Evolutionary conservation across 2,888 invertebrate genomes (phyloP).

Genomic region (Macrophya annulata): DNA sequence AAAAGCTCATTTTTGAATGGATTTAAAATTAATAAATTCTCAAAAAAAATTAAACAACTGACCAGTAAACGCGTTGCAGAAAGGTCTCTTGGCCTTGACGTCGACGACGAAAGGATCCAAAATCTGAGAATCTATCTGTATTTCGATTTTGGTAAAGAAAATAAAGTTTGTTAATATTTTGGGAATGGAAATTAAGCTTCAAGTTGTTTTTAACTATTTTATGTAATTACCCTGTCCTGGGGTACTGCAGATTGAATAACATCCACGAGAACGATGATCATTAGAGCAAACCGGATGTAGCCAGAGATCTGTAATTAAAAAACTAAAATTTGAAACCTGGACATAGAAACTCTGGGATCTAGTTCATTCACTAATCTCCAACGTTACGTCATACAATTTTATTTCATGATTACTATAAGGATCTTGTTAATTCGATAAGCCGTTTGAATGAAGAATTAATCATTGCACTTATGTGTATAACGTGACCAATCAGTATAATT

Average conservation of each 20-base stretch:
- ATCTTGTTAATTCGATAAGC: neutral
- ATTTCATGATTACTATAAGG: neutral
- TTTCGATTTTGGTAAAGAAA: neutral
- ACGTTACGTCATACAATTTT: neutral
- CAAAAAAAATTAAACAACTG: slow-evolving; percentile 63
- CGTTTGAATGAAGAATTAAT: neutral
- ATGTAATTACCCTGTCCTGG: slow-evolving; percentile 63
- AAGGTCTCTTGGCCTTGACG: slow-evolving; percentile 85
- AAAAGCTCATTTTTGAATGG: neutral
- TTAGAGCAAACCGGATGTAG: slow-evolving; percentile 64
- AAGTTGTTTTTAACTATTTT: neutral
- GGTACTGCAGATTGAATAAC: slow-evolving; percentile 56
- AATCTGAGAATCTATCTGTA: slow-evolving; percentile 66
- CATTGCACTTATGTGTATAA: neutral
- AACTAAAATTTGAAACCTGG: neutral
- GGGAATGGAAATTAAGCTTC: too few relatives aligned
- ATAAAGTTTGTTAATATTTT: neutral
- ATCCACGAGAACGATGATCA: slow-evolving; percentile 62
- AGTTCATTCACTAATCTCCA: neutral
- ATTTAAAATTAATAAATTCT: neutral
- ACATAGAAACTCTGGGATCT: neutral
- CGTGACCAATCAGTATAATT: neutral
- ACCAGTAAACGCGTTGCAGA: slow-evolving; percentile 95
- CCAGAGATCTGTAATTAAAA: slow-evolving; percentile 63
- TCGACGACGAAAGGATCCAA: slow-evolving; percentile 62